These are phyloP conservation scores for Lacerta viridis DNA, from an alignment of 2,797 vertebrate species.

Conservation along the genomic window DNA sequence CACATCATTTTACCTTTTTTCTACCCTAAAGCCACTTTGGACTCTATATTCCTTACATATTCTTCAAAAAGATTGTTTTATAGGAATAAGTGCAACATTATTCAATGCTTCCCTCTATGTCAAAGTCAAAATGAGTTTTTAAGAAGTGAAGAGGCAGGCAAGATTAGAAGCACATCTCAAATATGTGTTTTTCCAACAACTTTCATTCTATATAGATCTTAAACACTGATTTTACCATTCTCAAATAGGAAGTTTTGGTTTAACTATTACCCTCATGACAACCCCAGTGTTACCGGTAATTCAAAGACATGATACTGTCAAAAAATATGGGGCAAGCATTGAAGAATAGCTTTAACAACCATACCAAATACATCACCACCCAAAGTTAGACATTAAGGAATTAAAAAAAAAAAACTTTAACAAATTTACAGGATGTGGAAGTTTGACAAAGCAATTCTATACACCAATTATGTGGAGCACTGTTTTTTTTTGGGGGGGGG, in stretches of 20 bases:
- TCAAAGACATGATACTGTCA: background rate
- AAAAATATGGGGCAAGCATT: background rate
- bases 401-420: background rate
- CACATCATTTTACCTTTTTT: background rate
- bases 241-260: background rate
- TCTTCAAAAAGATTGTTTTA: background rate
- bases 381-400: background rate
- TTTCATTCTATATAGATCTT: background rate
- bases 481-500: too few relatives aligned
- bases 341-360: background rate
- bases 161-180: background rate
- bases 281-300: background rate
- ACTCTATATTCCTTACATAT: background rate
- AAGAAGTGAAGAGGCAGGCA: background rate
- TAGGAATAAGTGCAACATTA: too few relatives aligned
- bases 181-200: background rate
- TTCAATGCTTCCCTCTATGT: background rate
- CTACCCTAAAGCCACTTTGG: background rate
- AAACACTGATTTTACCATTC: background rate
- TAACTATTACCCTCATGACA: background rate
- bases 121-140: slow-evolving; percentile 9
- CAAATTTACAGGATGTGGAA: background rate
- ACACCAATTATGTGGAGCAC: background rate
- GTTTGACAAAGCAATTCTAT: background rate
- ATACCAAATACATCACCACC: background rate